These are phyloP conservation scores for Sebastes nivosus DNA, from an alignment of 2,797 vertebrate species.

Conservation along the genomic window DNA sequence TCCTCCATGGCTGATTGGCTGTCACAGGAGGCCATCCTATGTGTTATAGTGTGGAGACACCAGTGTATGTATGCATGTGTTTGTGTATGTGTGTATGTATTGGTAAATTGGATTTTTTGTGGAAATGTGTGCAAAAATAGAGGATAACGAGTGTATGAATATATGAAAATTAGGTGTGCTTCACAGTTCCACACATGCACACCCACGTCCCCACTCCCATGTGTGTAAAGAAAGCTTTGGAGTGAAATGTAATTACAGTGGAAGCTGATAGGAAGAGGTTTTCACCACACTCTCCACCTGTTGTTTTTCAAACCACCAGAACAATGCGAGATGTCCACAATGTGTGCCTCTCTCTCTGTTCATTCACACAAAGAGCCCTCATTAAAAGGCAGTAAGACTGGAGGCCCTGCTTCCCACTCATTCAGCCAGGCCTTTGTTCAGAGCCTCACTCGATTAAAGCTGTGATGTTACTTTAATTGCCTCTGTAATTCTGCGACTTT, in stretches of 20 bases:
- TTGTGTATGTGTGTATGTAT: not conserved
- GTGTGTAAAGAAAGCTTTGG: constrained; percentile 33
- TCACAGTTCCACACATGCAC: constrained; percentile 16
- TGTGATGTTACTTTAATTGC: constrained; percentile 63
- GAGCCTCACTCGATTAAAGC: constrained; percentile 55
- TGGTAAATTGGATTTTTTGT: not conserved
- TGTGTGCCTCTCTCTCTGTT: constrained; percentile 39
- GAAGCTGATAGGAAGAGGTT: constrained; percentile 54
- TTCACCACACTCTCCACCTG: constrained; percentile 62
- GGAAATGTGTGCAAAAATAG: constrained; percentile 19
- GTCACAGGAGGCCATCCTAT: constrained; percentile 55
- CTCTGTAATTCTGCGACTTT: constrained; percentile 51
- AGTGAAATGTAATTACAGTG: constrained; percentile 63
- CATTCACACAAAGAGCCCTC: constrained; percentile 70
- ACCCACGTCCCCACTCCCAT: constrained; percentile 14
- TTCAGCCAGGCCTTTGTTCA: constrained; percentile 66
- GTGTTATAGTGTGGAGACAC: constrained; percentile 18
- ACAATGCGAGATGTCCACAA: constrained; percentile 60
- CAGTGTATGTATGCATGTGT: not conserved
- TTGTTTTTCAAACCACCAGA: constrained; percentile 60
- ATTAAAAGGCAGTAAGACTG: constrained; percentile 66
- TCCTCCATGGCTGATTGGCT: constrained; percentile 68
- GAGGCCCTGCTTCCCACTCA: constrained; percentile 54
- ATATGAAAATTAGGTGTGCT: constrained; percentile 31
- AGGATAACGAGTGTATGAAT: constrained; percentile 34